phyloP scores from a whole-genome alignment of 2,888 invertebrate species.

The Bellardia bayeri region DNA sequence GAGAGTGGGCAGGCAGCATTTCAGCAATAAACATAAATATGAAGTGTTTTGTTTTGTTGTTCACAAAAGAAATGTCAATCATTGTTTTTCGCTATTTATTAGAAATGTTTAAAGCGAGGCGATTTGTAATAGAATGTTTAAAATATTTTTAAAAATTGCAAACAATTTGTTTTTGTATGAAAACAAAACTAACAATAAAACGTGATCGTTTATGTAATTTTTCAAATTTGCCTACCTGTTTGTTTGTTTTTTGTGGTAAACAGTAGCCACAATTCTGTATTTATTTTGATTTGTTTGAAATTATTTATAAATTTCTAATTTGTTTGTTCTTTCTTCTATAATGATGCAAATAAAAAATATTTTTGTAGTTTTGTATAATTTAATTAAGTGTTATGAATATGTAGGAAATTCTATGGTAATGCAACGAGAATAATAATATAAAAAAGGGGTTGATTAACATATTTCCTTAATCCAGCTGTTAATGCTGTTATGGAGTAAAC shows the following conservation, averaged over 20 bases:
- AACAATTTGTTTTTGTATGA: not conserved
- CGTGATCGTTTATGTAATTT: slow-evolving; percentile 45
- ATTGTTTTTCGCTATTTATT: not conserved
- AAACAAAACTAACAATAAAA: slow-evolving; percentile 55
- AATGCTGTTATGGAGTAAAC: no score
- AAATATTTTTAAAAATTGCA: not conserved
- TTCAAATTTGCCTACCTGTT: not conserved
- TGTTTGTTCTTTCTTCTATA: slow-evolving; percentile 7
- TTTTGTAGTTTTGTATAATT: no score
- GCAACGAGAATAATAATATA: no score
- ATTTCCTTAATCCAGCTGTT: no score
- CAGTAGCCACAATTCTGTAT: slow-evolving; percentile 20
- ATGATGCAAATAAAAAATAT: slow-evolving; percentile 7
- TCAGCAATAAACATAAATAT: not conserved
- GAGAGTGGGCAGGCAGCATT: not conserved
- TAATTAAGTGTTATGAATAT: not conserved
- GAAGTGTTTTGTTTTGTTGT: not conserved
- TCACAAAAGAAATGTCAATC: not conserved
- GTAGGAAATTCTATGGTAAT: not conserved
- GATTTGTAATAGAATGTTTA: no score
- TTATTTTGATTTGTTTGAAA: slow-evolving; percentile 28
- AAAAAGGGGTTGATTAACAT: no score
- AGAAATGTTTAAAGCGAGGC: not conserved
- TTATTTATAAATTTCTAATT: not conserved
- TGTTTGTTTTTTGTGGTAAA: slow-evolving; percentile 38